A percentile compares a stretch with the other conserved stretches of the same genome.
These are phyloP conservation scores for Anaspis maculata DNA, from an alignment of 2,888 invertebrate species.

Conservation along the genomic window DNA sequence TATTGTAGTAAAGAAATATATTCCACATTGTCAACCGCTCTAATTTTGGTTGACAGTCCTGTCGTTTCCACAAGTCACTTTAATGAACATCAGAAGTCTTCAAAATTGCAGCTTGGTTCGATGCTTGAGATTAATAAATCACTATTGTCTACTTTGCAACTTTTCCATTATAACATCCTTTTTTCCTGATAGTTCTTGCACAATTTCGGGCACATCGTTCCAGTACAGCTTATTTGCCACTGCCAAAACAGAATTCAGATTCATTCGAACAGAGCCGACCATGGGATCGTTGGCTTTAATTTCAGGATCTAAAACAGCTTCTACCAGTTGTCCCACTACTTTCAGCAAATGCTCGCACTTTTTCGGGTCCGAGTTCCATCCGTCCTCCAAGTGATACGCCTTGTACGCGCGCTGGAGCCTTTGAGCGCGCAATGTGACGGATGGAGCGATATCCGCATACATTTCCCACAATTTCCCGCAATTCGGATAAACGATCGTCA, in stretches of 20 bases:
- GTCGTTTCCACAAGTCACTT: no score
- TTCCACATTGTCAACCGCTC: no score
- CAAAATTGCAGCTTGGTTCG: no score
- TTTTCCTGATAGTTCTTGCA: slow-evolving; percentile 24
- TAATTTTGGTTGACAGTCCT: no score
- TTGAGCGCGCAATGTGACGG: slow-evolving; percentile 54
- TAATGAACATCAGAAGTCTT: no score
- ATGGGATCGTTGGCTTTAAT: slow-evolving; percentile 29
- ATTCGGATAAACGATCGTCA: slow-evolving; percentile 60
- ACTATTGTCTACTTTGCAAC: no score
- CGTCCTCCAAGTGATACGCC: slow-evolving; percentile 56
- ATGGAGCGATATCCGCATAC: slow-evolving; percentile 64
- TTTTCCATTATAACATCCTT: no score
- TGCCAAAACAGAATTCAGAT: slow-evolving; percentile 35
- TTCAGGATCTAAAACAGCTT: slow-evolving; percentile 47
- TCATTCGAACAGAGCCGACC: slow-evolving; percentile 32
- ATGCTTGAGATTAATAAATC: no score
- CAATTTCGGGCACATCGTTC: slow-evolving; percentile 28
- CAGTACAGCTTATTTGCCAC: slow-evolving; percentile 40
- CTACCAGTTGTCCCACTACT: slow-evolving; percentile 46
- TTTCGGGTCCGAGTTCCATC: slow-evolving; percentile 51
- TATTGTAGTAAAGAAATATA: no score
- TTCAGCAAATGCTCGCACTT: slow-evolving; percentile 55
- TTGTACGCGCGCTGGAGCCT: slow-evolving; percentile 71
- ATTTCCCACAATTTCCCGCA: slow-evolving; percentile 74